Evolutionary conservation across 2,888 invertebrate genomes (phyloP), one percentile per base, ranked within the genome.

Genomic region (Phrixothrix hirtus): DNA sequence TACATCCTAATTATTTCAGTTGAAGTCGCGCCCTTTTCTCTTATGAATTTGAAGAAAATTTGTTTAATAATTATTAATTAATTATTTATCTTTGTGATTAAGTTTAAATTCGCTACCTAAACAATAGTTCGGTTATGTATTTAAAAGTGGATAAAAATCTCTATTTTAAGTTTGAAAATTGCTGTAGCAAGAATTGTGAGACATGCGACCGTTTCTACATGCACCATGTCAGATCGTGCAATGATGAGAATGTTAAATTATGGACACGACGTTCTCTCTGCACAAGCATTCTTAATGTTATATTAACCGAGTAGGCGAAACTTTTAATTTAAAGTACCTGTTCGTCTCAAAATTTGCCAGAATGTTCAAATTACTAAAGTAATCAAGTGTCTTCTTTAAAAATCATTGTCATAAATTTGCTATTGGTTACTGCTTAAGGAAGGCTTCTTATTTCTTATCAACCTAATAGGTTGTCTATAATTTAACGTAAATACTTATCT

Each of bases 221-320:
- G 54, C 45, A 47, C 35, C 46, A 37, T 39, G 44, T 48, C 55
- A 57, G 56, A 58, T 58, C 55, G 49, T 52, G 44, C 50, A 45
- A 55, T 57, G 60, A 60, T 57, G 60, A 48, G 57, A 39, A 48
- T 27, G 57, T 36, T 57, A 55, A 56, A 38, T 60, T 60, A 60
- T 55, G 57, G 48, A 49, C 58, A 57, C 53, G 60, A 55, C 49
- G 35, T 34, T 36, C 52, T 35, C 48, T 37, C 41, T 31, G 35
- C 50, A 60, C 59, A 58, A 60, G 55, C 50, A 53, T 39, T 44
- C 57, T 46, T 55, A 44, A 55, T 54, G 55, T 55, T 53, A 51
- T 41, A 43, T 26, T 55, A 50, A 49, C 46, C 48, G 60, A 59
- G 60, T 60, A 59, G 58, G 60, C 55, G 57, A 60, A 53, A 57